These are phyloP conservation scores for Tympanuchus pallidicinctus DNA, from an alignment of 2,113 vertebrate genomes.

Conservation along the genomic window DNA sequence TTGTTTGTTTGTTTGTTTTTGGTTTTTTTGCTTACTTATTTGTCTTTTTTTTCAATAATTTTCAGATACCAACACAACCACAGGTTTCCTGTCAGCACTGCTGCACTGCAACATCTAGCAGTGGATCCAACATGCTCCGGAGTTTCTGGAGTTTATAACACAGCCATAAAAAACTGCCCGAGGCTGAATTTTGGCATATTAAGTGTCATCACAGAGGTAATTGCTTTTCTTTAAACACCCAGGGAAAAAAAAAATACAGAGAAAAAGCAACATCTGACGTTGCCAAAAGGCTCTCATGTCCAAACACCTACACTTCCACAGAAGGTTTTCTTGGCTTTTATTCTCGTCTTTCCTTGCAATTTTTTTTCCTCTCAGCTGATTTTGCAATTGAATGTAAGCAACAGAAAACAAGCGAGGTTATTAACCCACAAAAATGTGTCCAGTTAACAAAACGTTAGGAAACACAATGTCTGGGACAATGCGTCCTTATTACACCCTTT, in stretches of 20 bases:
- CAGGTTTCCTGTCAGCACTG: slow-evolving; percentile 63
- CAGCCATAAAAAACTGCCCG: slow-evolving; percentile 78
- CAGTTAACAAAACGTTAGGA: slow-evolving; percentile 56
- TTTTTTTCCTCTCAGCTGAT: slow-evolving; percentile 4
- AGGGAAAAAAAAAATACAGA: not conserved
- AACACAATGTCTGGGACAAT: slow-evolving; percentile 23
- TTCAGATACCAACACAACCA: slow-evolving; percentile 8
- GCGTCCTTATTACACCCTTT: slow-evolving; percentile 29
- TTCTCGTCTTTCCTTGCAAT: not conserved
- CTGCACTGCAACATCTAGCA: slow-evolving; percentile 53
- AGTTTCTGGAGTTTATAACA: slow-evolving; percentile 72
- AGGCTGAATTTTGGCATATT: slow-evolving; percentile 76
- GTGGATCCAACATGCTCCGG: slow-evolving; percentile 44
- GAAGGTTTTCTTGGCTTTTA: slow-evolving; percentile 44
- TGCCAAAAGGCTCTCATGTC: slow-evolving; percentile 71
- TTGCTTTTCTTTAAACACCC: slow-evolving; percentile 78
- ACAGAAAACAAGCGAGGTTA: slow-evolving; percentile 35
- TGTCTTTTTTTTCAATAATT: slow-evolving; percentile 34
- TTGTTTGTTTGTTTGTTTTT: too few relatives aligned
- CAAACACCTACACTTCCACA: slow-evolving; percentile 63
- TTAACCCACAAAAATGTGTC: slow-evolving; percentile 69
- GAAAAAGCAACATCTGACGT: not conserved
- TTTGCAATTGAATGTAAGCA: slow-evolving; percentile 52
- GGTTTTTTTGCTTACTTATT: slow-evolving; percentile 33
- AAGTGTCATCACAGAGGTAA: slow-evolving; percentile 80